Base-by-base conservation (phyloP, 1,140 invertebrate species). In the Drosophila lini region DNA sequence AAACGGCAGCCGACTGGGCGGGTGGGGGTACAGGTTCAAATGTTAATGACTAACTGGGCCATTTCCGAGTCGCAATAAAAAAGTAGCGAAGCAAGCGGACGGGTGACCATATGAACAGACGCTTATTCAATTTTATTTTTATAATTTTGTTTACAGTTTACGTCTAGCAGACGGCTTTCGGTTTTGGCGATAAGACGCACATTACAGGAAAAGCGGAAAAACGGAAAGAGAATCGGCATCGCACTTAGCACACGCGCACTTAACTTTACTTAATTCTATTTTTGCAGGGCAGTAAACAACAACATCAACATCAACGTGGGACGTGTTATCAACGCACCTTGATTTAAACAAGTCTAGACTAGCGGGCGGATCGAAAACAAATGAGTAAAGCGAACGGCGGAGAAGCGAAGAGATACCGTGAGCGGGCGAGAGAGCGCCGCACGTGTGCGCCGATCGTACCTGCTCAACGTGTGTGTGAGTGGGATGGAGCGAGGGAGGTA, bases 11-110 rank as follows among this genome's bases (percentile, higher is more conserved):
- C 28, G 47, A 15, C 22, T 50, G 10, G 28, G 52, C 41, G 48
- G 53, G 53, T 41, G 70, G 28, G 48, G 60, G 68, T 62, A 36
- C 47, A 59, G 55, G 79, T 74, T 82, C 63, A 73, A 86, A 83
- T 80, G 71, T 86, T 82, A 88, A 83, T 86, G 80, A 88, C 67
- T 80, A 88, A 88, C 74, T 59, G 64, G 64, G 44, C 69, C 77
- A 52, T 77, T 85, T 82, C 65, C 67, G 63, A 85, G 82, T 88
- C 83, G 82, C 75, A 85, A 85, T 85, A 79, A 78, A 88, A 88
- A 77, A 86, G 65, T 65, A 61, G 58, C 41, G 45, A 53, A 13
- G 16, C 16, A 22, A 36, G 34, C 19, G n/a, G 10, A 34, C 32
- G 52, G 28, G 62, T 34, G 25, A 55, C 41, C 57, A 59, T 77